Evolutionary conservation across 2,797 vertebrate species (phyloP).

Genomic region (Rhodeus uyekii): DNA sequence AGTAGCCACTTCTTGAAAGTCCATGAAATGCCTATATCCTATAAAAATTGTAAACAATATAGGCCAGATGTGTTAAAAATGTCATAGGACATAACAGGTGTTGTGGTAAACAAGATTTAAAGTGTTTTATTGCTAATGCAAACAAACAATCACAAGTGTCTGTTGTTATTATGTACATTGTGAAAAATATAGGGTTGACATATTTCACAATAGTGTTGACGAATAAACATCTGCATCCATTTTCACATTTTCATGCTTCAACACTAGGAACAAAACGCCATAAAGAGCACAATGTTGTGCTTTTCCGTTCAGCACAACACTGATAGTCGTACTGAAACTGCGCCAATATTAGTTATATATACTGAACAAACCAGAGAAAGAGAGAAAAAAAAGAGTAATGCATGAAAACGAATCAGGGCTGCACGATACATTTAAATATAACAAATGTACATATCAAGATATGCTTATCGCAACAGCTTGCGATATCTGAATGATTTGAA

Average conservation of each 20-base stretch:
- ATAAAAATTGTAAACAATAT: too few relatives aligned
- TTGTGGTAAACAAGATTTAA: neutral
- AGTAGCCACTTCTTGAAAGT: neutral
- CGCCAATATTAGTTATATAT: neutral
- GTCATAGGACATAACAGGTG: neutral
- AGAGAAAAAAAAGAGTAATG: neutral
- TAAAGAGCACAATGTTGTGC: too few relatives aligned
- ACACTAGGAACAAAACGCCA: neutral
- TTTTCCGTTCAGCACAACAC: neutral
- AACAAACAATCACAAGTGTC: conserved; percentile 9
- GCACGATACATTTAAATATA: neutral
- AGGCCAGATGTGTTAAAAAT: neutral
- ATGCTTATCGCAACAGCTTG: too few relatives aligned
- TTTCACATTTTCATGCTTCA: conserved; percentile 12
- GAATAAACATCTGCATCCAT: neutral
- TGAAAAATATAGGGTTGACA: neutral
- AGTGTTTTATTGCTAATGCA: conserved; percentile 25
- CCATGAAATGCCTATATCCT: neutral
- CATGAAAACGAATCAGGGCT: neutral
- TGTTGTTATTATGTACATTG: neutral
- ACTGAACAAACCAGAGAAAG: neutral
- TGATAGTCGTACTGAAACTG: neutral
- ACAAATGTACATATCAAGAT: too few relatives aligned
- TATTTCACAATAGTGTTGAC: neutral
- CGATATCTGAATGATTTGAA: too few relatives aligned